A percentile compares a stretch with the other conserved stretches of the same genome.
These are phyloP conservation scores for Solea senegalensis DNA, from an alignment of 2,113 vertebrate genomes.

Conservation along the genomic window DNA sequence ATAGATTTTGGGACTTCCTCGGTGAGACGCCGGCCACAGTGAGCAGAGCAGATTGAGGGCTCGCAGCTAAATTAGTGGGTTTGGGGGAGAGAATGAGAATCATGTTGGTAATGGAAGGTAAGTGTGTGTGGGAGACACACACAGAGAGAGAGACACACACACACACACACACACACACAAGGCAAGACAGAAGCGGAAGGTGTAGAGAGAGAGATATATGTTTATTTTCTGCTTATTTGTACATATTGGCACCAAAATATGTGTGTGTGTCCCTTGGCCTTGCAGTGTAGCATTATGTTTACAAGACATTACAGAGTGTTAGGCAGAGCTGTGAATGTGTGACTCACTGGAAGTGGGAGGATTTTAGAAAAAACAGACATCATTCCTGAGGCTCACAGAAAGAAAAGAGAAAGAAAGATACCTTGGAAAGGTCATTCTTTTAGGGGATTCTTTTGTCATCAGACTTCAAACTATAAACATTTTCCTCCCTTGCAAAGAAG, in stretches of 20 bases:
- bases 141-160: slow-evolving; percentile 13
- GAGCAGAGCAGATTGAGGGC: slow-evolving; percentile 51
- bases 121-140: slow-evolving; percentile 10
- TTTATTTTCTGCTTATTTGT: slow-evolving; percentile 43
- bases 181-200: slow-evolving; percentile 15
- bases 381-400: slow-evolving; percentile 53
- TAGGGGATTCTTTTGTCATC: slow-evolving; percentile 15
- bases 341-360: slow-evolving; percentile 67
- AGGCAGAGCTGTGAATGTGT: slow-evolving; percentile 74
- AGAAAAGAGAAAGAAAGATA: slow-evolving; percentile 46
- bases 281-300: slow-evolving; percentile 64
- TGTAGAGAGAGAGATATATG: slow-evolving; percentile 23
- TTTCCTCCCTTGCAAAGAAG: too few species aligned
- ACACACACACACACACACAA: slow-evolving; percentile 15
- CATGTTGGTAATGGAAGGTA: slow-evolving; percentile 25
- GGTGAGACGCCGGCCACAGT: slow-evolving; percentile 24
- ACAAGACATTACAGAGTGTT: slow-evolving; percentile 67
- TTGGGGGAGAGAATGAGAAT: slow-evolving; percentile 19
- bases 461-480: background rate
- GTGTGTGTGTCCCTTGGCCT: slow-evolving; percentile 62
- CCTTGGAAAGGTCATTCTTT: slow-evolving; percentile 41
- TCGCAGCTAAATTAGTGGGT: slow-evolving; percentile 50
- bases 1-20: slow-evolving; percentile 10
- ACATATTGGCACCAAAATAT: slow-evolving; percentile 54
- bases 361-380: slow-evolving; percentile 50